Conservation (phyloP, 1,140 invertebrate species). For the Steinernema khuongi region DNA sequence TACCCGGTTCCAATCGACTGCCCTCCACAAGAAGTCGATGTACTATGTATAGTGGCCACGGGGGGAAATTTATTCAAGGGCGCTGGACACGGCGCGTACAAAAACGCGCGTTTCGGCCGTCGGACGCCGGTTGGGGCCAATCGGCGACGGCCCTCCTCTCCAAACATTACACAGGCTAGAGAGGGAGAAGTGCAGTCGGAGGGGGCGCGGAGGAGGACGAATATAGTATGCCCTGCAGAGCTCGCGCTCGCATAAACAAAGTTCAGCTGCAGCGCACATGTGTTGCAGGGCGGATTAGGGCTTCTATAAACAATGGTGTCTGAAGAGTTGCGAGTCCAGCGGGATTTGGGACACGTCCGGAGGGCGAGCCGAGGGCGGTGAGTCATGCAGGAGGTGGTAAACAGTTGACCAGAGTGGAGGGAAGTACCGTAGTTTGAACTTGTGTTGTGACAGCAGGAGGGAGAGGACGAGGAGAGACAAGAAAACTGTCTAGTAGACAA, state of each 20-base stretch:
- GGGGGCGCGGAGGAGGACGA: too few species aligned
- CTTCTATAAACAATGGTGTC: neutral
- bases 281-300: slow-evolving; percentile 3
- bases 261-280: slow-evolving; percentile 9
- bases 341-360: too few species aligned
- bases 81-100: neutral
- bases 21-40: neutral
- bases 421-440: too few species aligned
- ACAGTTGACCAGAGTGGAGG: too few species aligned
- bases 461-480: too few species aligned
- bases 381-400: too few species aligned
- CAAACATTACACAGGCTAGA: slow-evolving; percentile 10
- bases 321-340: too few species aligned
- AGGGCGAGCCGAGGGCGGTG: too few species aligned
- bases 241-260: neutral
- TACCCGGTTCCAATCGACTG: too few species aligned
- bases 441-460: too few species aligned
- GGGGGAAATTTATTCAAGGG: neutral
- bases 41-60: neutral
- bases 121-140: too few species aligned
- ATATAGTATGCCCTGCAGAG: neutral
- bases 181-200: neutral
- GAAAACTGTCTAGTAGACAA: too few species aligned
- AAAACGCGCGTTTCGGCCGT: neutral
- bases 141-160: neutral